Evolutionary conservation across 1,140 invertebrate genomes (phyloP), one percentile per base, ranked within the genome.

Genomic region (Melanaphis sacchari): DNA sequence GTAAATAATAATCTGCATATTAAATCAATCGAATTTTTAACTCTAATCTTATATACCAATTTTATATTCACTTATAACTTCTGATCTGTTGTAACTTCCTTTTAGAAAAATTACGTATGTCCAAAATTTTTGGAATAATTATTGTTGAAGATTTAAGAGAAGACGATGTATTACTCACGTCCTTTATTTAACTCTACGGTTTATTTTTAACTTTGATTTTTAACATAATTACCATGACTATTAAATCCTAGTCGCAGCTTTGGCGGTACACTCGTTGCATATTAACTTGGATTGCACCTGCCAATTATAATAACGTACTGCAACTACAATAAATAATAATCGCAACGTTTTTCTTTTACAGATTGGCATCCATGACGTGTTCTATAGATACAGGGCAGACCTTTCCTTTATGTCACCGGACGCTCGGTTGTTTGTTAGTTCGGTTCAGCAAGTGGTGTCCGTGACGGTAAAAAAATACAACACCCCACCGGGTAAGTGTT

Each of bases 401-500:
- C 97, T 98, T 94, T 96, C 96, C 21, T 96, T 96, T 43, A 97
- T 98, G 97, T 97, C 97, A 41, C 95, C 96, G 15, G 97, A 97
- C 94, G 95, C 96, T 24, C 96, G 97, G 43, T 96, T 98, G 59
- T 98, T 97, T 94, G 97, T 97, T 24, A 96, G 97, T 93, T 97
- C 97, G 94, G 96, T 98, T 94, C 97, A 98, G 95, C 97, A 98
- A 95, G 97, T 97, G 40, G 97, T 98, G 89, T 97, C 97, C 38
- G 97, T 98, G 8, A 97, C 97, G 94, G 97, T 98, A 94, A 96
- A 97, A 94, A 98, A 97, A 95, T 93, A 93, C 38, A 93, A 54
- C n/a, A 93, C 91, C 36, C 66, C 59, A 54, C 46, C 91, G 91
- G 91, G 91, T 93, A 41, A 85, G 81, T 66, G 40, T 41, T 85